A percentile compares a stretch with the other conserved stretches of the same genome.
These are phyloP conservation scores for Aphis craccivora DNA, from an alignment of 1,140 invertebrate genomes.

Conservation along the genomic window DNA sequence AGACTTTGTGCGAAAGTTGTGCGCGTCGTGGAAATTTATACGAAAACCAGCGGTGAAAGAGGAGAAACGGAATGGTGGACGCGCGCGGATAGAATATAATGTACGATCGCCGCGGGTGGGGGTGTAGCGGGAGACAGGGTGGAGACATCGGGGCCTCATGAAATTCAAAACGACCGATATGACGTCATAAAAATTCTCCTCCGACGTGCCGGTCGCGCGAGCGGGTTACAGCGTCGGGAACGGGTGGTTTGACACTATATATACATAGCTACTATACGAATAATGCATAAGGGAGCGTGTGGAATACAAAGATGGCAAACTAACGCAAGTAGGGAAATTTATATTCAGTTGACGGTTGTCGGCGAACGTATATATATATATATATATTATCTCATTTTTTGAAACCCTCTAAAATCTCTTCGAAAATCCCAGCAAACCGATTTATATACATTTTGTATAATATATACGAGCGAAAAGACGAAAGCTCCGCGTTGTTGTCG, in stretches of 20 bases:
- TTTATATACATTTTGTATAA: background rate
- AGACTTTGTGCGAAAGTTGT: slow-evolving; percentile 43
- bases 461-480: slow-evolving; percentile 18
- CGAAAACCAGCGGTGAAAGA: background rate
- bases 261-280: background rate
- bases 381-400: background rate
- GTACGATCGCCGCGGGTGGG: background rate
- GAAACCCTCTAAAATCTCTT: slow-evolving; percentile 28
- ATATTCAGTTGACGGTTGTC: slow-evolving; percentile 44
- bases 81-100: background rate
- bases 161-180: slow-evolving; percentile 53
- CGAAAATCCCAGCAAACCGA: slow-evolving; percentile 26
- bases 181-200: slow-evolving; percentile 48
- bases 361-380: background rate
- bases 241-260: background rate
- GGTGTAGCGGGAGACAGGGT: background rate
- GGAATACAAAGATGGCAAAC: slow-evolving; percentile 49
- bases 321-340: slow-evolving; percentile 45
- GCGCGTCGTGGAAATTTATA: slow-evolving; percentile 14
- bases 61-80: background rate
- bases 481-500: background rate
- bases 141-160: background rate
- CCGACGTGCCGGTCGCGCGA: background rate
- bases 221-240: background rate
- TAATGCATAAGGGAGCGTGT: slow-evolving; percentile 44